Conservation (phyloP, 2,797 vertebrate genomes). For the Amazona finschi region DNA sequence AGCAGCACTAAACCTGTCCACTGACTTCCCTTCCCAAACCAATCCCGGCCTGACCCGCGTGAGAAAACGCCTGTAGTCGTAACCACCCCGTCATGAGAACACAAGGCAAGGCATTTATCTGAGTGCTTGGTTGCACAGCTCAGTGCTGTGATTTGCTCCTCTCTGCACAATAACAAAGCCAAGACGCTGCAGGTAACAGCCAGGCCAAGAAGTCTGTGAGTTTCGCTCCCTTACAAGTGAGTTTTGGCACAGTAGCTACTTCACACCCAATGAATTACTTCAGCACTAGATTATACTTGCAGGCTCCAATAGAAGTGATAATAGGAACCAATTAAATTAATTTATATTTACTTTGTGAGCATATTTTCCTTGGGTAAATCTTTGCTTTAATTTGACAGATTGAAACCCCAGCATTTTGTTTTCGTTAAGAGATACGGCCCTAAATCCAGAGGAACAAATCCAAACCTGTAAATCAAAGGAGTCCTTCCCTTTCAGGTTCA, state of each 20-base stretch:
- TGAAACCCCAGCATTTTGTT: conserved; percentile 6
- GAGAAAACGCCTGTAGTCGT: not conserved
- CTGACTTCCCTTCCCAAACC: not conserved
- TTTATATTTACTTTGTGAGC: conserved; percentile 64
- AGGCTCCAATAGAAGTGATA: conserved; percentile 74
- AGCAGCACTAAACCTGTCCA: not conserved
- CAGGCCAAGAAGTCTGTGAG: conserved; percentile 19
- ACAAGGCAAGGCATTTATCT: not conserved
- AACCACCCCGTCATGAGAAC: not conserved
- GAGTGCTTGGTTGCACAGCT: not conserved
- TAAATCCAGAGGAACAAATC: conserved; percentile 25
- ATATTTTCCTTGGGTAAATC: conserved; percentile 52
- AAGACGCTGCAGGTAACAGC: conserved; percentile 49
- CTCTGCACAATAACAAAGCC: conserved; percentile 32
- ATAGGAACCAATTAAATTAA: conserved; percentile 78
- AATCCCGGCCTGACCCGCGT: not conserved
- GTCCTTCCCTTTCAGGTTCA: not conserved
- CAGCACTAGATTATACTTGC: conserved; percentile 73
- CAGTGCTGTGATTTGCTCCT: not conserved
- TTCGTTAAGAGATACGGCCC: not conserved
- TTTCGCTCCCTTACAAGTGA: conserved; percentile 64
- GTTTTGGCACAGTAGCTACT: conserved; percentile 73
- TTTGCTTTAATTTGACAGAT: conserved; percentile 41
- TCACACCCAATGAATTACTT: conserved; percentile 82
- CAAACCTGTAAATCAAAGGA: conserved; percentile 7